These are phyloP conservation scores for Kryptopterus vitreolus DNA, from an alignment of 2,797 vertebrate genomes.

Conservation along the genomic window DNA sequence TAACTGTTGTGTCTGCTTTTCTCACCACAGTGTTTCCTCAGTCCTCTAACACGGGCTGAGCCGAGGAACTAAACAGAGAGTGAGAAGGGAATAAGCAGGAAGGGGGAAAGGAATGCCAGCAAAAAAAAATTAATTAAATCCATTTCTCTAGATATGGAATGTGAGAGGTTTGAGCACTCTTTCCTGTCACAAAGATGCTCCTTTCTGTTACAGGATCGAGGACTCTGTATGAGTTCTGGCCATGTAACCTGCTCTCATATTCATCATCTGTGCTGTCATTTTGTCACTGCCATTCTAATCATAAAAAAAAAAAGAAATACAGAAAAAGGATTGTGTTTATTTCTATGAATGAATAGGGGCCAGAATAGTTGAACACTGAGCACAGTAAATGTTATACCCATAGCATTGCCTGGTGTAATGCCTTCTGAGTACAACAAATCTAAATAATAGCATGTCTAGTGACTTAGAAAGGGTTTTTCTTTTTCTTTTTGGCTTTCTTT, in stretches of 20 bases:
- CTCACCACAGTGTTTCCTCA: constrained; percentile 78
- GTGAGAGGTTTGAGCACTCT: constrained; percentile 60
- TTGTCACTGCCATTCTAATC: constrained; percentile 58
- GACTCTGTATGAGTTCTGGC: constrained; percentile 65
- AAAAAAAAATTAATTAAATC: constrained; percentile 54
- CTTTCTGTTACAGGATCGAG: constrained; percentile 53
- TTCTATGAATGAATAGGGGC: constrained; percentile 22
- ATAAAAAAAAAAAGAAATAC: constrained; percentile 2
- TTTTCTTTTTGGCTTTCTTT: constrained; percentile 29
- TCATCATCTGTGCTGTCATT: constrained; percentile 70
- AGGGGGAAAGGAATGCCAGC: constrained; percentile 56
- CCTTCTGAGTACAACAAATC: constrained; percentile 48
- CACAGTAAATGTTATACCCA: constrained; percentile 29
- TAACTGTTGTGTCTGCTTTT: constrained; percentile 8
- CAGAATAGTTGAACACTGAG: constrained; percentile 28
- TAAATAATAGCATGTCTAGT: constrained; percentile 48
- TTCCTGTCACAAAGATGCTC: constrained; percentile 50
- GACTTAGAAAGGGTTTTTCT: constrained; percentile 32
- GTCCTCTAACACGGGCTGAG: constrained; percentile 74
- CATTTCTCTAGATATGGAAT: constrained; percentile 58
- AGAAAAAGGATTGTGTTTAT: constrained; percentile 11
- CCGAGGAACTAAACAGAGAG: constrained; percentile 72
- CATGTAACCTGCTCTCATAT: constrained; percentile 69
- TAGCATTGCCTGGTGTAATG: constrained; percentile 54
- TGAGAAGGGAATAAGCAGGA: constrained; percentile 57